phyloP scores from a whole-genome alignment of 2,113 vertebrate genomes.

The Pseudopodoces humilis region DNA sequence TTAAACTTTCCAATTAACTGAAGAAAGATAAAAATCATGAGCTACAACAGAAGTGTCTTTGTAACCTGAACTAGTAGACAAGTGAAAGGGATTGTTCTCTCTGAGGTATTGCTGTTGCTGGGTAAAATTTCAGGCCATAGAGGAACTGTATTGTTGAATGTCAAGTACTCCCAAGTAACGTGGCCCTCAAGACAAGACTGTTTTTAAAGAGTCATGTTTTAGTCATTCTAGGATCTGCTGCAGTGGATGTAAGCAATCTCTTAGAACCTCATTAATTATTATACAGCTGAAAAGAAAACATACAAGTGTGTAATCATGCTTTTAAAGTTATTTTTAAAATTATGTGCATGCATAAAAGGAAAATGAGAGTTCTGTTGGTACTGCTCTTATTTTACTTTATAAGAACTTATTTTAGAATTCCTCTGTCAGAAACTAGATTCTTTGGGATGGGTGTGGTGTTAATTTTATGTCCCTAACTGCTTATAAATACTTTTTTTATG shows the following conservation, averaged over 20 bases:
- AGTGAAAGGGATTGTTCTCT: constrained; percentile 7
- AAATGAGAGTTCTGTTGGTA: background rate
- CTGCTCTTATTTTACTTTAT: background rate
- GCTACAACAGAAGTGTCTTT: constrained; percentile 19
- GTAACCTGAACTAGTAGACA: constrained; percentile 62
- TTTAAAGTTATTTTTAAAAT: background rate
- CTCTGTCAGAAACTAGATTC: background rate
- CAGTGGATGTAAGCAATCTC: background rate
- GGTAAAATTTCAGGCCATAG: constrained; percentile 72
- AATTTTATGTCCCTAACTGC: background rate
- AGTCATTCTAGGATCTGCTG: background rate
- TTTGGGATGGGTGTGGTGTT: background rate
- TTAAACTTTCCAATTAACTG: background rate
- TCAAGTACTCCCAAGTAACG: background rate
- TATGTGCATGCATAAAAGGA: fast-evolving
- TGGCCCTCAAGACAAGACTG: background rate
- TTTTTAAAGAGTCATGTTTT: background rate
- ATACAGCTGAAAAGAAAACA: background rate
- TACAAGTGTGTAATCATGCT: background rate
- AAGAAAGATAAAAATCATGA: background rate
- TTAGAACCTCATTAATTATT: background rate
- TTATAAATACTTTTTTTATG: background rate
- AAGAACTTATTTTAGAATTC: background rate
- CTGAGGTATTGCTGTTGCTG: constrained; percentile 24
- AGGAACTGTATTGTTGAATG: constrained; percentile 16